Evolutionary conservation across 2,113 vertebrate genomes (phyloP).

Genomic region (Siphamia tubifer): DNA sequence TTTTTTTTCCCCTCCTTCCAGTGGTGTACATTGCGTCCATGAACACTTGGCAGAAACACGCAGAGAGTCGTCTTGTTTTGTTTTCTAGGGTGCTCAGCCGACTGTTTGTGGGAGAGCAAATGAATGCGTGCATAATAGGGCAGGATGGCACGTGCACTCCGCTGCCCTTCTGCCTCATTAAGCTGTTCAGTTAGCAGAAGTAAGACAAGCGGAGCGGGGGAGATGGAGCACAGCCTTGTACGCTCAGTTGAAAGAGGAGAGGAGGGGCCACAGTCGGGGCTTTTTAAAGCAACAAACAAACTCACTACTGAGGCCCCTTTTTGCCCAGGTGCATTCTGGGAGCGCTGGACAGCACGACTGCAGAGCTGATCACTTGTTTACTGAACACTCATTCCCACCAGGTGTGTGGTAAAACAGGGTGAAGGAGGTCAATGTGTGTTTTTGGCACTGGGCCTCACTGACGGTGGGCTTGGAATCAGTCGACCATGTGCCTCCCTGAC

Average conservation of each 20-base stretch:
- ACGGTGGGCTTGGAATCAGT: background rate
- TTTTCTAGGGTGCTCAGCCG: conserved; percentile 39
- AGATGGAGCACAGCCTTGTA: background rate
- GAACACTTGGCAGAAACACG: conserved; percentile 39
- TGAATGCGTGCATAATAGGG: conserved; percentile 50
- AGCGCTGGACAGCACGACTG: background rate
- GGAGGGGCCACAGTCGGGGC: conserved; percentile 2
- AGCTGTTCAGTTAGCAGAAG: conserved; percentile 62
- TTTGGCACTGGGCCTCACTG: background rate
- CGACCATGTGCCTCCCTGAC: background rate
- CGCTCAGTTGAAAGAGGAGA: conserved; percentile 4
- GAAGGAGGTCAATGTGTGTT: conserved; percentile 33
- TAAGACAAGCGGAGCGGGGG: conserved; percentile 44
- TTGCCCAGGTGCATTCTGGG: conserved; percentile 44
- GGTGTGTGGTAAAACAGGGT: background rate
- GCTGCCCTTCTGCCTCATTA: conserved; percentile 69
- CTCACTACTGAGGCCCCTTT: conserved; percentile 2
- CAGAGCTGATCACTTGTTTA: conserved; percentile 48
- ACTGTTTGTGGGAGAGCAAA: conserved; percentile 33
- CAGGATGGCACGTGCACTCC: conserved; percentile 61
- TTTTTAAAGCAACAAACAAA: conserved; percentile 53
- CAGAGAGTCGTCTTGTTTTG: conserved; percentile 21
- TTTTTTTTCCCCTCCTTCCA: too few relatives aligned
- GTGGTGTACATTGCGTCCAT: conserved; percentile 1
- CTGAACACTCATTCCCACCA: conserved; percentile 6